Evolutionary conservation across 2,888 invertebrate species (phyloP), one percentile per base, ranked within the genome.

Genomic region (Philereme transversata): DNA sequence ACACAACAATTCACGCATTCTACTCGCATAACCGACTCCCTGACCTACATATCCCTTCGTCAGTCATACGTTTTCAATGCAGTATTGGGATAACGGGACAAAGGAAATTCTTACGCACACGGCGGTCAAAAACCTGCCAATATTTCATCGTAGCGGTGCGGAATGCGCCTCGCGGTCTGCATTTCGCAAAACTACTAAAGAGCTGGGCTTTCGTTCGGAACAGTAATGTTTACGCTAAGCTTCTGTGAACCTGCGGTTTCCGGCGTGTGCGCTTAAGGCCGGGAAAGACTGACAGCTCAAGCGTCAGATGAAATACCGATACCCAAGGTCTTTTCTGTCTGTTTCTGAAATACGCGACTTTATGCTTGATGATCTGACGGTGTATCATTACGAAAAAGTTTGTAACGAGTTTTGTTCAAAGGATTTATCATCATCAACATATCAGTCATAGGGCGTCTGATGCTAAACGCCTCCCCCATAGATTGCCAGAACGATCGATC

Each of bases 201-300:
- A 22, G 3, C 22, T 22, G 22, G 22, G 22, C 22, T 22, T 22
- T 22, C 70, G 70, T 74, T 77, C 65, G 76, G 79, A 76, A 81
- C 77, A 81, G 81, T 83, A 82, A 85, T 86, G 81, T 86, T 85
- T 84, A 85, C 72, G 76, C 71, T 68, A 67, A 70, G 81, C 79
- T 86, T 86, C 83, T 85, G 82, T 82, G 83, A 85, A 84, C 73
- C 75, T 81, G 84, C 60, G 84, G 85, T 84, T 86, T 87, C 84
- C 84, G 81, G 80, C 76, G 75, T 65, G 46, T 50, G 57, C 55
- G 47, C 3, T 62, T 65, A 68, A 69, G 41, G 60, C 40, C 36
- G 3, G 38, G 50, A 34, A 41, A 51, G 9, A 57, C 53, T 50
- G 53, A 50, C 50, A 47, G 41, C 11, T 48, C 4, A 7, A 22